A percentile compares a stretch with the other conserved stretches of the same genome.
Conservation (phyloP, 2,113 vertebrate genomes). For the Forbesichthys agassizii region DNA sequence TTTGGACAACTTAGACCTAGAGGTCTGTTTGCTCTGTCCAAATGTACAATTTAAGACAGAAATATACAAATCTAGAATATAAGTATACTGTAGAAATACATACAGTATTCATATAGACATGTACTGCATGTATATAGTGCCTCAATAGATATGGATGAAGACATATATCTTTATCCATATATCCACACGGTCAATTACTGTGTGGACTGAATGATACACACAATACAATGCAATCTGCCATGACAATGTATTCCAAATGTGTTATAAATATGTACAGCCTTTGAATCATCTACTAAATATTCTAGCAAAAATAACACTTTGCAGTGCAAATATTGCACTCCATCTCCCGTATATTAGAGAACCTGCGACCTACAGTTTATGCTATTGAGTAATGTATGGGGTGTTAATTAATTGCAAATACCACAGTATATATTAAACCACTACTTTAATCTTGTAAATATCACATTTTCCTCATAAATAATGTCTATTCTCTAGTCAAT, state of each 20-base stretch:
- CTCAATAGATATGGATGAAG: not conserved
- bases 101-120: not conserved
- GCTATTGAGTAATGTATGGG: too few relatives aligned
- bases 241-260: constrained; percentile 2
- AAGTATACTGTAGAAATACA: not conserved
- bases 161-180: too few relatives aligned
- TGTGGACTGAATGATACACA: not conserved
- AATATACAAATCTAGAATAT: not conserved
- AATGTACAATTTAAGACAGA: constrained; percentile 24
- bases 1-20: constrained; percentile 1
- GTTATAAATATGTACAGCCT: constrained; percentile 10
- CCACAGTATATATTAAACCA: constrained; percentile 11
- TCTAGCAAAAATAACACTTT: constrained; percentile 23
- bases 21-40: constrained; percentile 51
- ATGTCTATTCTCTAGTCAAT: constrained; percentile 8
- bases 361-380: too few relatives aligned
- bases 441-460: constrained; percentile 1
- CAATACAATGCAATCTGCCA: not conserved
- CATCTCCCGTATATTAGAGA: not conserved
- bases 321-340: constrained; percentile 4
- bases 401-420: constrained; percentile 18
- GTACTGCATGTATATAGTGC: not conserved
- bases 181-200: too few relatives aligned
- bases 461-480: constrained; percentile 7
- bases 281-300: constrained; percentile 25